These are phyloP conservation scores for Heteromurus nitidus DNA, from an alignment of 2,888 invertebrate genomes.

Conservation along the genomic window DNA sequence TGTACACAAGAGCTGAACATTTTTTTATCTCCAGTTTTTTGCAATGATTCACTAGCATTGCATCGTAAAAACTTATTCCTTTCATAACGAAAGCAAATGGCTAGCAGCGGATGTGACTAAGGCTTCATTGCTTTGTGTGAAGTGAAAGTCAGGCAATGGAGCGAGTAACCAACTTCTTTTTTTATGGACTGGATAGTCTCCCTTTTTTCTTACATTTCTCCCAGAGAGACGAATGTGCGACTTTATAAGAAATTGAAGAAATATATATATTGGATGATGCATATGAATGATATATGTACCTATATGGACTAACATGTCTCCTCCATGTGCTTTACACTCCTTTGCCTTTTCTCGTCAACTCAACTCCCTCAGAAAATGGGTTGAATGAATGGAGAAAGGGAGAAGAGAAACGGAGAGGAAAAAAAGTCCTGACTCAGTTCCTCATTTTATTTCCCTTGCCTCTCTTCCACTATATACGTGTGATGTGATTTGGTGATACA, in stretches of 20 bases:
- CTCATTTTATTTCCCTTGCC: conserved; percentile 31
- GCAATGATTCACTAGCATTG: conserved; percentile 24
- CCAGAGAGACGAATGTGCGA: not conserved
- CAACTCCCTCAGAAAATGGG: no score
- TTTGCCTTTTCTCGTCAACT: no score
- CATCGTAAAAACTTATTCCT: not conserved
- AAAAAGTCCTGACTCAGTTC: conserved; percentile 50
- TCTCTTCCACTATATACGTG: conserved; percentile 3
- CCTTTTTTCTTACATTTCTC: not conserved
- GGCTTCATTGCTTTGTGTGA: conserved; percentile 18
- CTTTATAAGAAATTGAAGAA: no score
- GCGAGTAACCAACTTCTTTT: conserved; percentile 51
- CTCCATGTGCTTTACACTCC: no score
- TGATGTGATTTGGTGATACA: conserved; percentile 14
- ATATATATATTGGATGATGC: no score
- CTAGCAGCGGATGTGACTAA: conserved; percentile 24
- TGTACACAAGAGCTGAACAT: not conserved
- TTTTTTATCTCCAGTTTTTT: conserved; percentile 26
- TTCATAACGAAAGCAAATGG: conserved; percentile 2
- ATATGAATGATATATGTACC: no score
- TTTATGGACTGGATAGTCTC: conserved; percentile 31
- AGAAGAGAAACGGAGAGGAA: not conserved
- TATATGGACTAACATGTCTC: no score
- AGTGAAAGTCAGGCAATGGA: conserved; percentile 42
- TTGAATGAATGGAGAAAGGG: not conserved